Evolutionary conservation across 2,113 vertebrate genomes (phyloP), one percentile per base, ranked within the genome.

Genomic region (Cygnus atratus): DNA sequence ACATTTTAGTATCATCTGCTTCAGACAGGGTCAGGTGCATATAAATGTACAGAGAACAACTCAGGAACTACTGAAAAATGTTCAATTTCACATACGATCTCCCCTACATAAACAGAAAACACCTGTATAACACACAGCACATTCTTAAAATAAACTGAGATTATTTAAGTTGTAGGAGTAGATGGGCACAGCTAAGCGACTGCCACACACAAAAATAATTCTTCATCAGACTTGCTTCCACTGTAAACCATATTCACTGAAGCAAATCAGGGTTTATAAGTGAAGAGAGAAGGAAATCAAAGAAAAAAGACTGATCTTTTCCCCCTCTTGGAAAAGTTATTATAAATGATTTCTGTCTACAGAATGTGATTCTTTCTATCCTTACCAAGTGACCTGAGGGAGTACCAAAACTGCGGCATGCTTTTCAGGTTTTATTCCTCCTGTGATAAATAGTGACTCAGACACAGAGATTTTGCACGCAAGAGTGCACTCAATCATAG

Each of bases 351-450:
- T 86, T 95, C 77, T 55, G 17, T 41, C 9, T 29, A 54, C n/a
- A 24, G 11, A 28, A 79, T n/a, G 31, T 54, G 39, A 66, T 66
- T 80, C 52, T 48, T 71, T 81, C 35, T 68, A 44, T 5, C 81
- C 19, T 44, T 35, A 57, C 12, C 22, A 57, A 84, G 81, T 37
- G 18, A 71, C n/a, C 31, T 15, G 26, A 65, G 11, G 37, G 26
- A 92, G 44, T 58, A 86, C 11, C 24, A 61, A 37, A 92, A 22
- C 0, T 43, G 12, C 41, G 54, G 26, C 66, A 74, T 6, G 50
- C 84, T 92, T 96, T 95, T 90, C 83, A 94, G 93, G 92, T 94
- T 96, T 93, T 84, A 83, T 72, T 82, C 62, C 61, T 82, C 66
- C 58, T 76, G 39, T 81, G 43, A 63, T 63, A 80, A 93, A 67